Evolutionary conservation across 2,888 invertebrate genomes (phyloP), one percentile per base, ranked within the genome.

Genomic region (Meghimatium bilineatum): DNA sequence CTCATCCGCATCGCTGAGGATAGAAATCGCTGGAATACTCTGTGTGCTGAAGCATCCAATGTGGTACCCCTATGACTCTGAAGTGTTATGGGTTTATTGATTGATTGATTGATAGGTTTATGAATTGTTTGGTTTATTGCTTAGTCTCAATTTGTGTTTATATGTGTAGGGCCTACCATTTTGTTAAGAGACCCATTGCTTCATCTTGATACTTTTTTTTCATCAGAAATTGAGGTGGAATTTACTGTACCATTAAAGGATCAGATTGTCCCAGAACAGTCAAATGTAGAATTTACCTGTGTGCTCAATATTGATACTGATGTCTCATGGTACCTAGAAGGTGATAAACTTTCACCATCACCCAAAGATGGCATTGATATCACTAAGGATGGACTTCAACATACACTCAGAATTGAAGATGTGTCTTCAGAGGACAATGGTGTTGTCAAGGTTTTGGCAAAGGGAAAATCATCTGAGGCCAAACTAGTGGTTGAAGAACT

Each of bases 181-280:
- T 56, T 36, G 26, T 66, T n/a, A 29, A n/a, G n/a, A 66, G 26
- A 44, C 44, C 0, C 29, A 67, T 12, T 44, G 44, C 69, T 71
- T 71, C 10, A 71, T 26, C 5, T 26, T 38, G 6, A n/a, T 66
- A n/a, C 17, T 44, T 44, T 17, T 60, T 23, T 63, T 76, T 91
- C n/a, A 1, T 90, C 95, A 83, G 95, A 98, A 94, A 94, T 98
- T 87, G 97, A 98, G 85, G 97, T 98, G 1, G 97, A 98, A 94
- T 97, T 98, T 86, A 96, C 96, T 83, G 96, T 95, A 32, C 96
- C 96, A 83, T 95, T 98, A 91, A 95, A 96, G 92, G 96, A 98
- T 92, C 95, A 96, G 96, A 83, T 84, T 12, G 87, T 86, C 8
- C 85, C 76, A 17, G 90, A 89, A 80, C 86, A 86, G 49, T 87